phyloP scores from a whole-genome alignment of 2,888 invertebrate species.

The Unio delphinus region DNA sequence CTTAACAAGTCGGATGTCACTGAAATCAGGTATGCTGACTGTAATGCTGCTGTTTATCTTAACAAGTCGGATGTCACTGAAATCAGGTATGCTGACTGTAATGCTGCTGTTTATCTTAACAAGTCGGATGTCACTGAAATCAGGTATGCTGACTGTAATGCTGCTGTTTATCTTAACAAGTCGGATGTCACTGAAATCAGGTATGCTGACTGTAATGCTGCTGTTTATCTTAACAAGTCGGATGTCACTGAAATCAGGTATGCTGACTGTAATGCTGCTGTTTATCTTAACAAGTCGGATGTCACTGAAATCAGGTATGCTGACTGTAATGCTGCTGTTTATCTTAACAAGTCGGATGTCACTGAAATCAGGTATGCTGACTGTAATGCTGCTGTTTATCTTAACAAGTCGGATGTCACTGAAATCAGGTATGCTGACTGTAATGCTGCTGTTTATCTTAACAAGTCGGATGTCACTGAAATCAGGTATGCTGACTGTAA shows the following conservation, averaged over 20 bases:
- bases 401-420: constrained; percentile 92
- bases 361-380: constrained; percentile 91
- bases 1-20: too few relatives aligned
- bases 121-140: too few relatives aligned
- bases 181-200: too few relatives aligned
- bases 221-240: too few relatives aligned
- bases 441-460: too few relatives aligned
- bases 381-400: too few relatives aligned
- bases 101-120: not conserved
- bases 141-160: constrained; percentile 24
- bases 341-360: constrained; percentile 90
- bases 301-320: constrained; percentile 92
- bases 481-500: too few relatives aligned
- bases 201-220: constrained; percentile 20
- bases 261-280: not conserved
- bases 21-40: constrained; percentile 34
- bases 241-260: too few relatives aligned
- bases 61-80: too few relatives aligned
- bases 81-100: constrained; percentile 29
- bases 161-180: too few relatives aligned
- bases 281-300: constrained; percentile 82
- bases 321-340: too few relatives aligned
- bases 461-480: constrained; percentile 92
- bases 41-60: not conserved
- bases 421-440: too few relatives aligned